phyloP scores from a whole-genome alignment of 2,113 vertebrate species.

The Megaceryle maxima region DNA sequence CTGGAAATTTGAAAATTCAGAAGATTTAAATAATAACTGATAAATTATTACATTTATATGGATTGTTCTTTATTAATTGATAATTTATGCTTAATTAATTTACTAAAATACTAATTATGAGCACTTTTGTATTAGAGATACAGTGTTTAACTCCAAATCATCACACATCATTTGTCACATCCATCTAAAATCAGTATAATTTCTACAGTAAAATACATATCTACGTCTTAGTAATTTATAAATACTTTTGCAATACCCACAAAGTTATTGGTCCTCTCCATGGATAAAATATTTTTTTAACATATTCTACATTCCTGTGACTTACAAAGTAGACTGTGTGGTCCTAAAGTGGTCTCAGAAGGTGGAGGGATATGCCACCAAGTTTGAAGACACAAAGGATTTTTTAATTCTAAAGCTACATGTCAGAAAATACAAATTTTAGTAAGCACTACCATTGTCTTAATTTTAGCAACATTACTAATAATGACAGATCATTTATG shows the following conservation, averaged over 20 bases:
- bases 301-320: background rate
- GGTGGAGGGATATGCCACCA: background rate
- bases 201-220: background rate
- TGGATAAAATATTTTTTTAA: slow-evolving; percentile 1
- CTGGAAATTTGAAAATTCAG: background rate
- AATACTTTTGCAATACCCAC: background rate
- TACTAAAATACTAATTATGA: background rate
- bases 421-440: slow-evolving; percentile 5
- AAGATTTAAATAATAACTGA: background rate
- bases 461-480: slow-evolving; percentile 19
- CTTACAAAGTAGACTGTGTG: background rate
- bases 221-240: background rate
- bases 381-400: background rate
- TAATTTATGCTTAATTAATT: background rate
- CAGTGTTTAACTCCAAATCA: background rate
- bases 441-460: background rate
- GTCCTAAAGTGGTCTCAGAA: background rate
- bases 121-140: background rate
- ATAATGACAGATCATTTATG: slow-evolving; percentile 15
- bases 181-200: background rate
- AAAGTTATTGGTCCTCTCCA: background rate
- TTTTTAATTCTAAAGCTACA: background rate
- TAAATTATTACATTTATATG: background rate
- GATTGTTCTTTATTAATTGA: background rate
- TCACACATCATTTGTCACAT: background rate